Evolutionary conservation across 2,888 invertebrate species (phyloP), one percentile per base, ranked within the genome.

Genomic region (Theodoxus fluviatilis): DNA sequence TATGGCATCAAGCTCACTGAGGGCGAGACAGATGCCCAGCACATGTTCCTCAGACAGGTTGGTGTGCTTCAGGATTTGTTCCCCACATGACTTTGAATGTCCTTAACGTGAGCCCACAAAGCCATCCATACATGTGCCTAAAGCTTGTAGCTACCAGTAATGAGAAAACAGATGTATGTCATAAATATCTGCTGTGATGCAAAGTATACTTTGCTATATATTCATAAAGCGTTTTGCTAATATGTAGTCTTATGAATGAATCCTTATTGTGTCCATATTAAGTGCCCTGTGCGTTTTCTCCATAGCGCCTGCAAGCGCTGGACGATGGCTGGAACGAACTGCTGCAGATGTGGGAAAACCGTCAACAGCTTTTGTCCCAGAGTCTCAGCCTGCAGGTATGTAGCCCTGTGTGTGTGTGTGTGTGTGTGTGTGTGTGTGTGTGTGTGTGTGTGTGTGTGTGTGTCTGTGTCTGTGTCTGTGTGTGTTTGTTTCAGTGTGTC

Each of bases 281-380:
- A 15, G 59, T 25, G 59, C 25, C 3, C n/a, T n/a, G n/a, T n/a
- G n/a, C n/a, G 1, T 3, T 57, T 59, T 4, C 3, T 4, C 49
- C 4, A 33, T 80, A 89, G 89, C 92, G 99, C 61, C 90, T 99
- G 79, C 98, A 96, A 90, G 99, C 98, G 0, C 89, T 99, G 69
- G 95, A 98, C 88, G 97, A 98, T 89, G 99, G 99, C 71, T 99
- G 99, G 99, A 95, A 96, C 76, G 99, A 99, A 86, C 90, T 99
- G 73, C 95, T 98, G 85, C 96, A 98, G 89, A 99, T 99, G 99
- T 99, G 99, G 98, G 98, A 96, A 88, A 98, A 98, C 89, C 89
- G 98, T 40, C 98, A 99, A 86, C 94, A 95, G 80, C 89, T 98
- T 78, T 90, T 99, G 31, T 94, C 96, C 1, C 97, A 98, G 89